Conservation (phyloP, 2,888 invertebrate species). For the Thyatira batis region DNA sequence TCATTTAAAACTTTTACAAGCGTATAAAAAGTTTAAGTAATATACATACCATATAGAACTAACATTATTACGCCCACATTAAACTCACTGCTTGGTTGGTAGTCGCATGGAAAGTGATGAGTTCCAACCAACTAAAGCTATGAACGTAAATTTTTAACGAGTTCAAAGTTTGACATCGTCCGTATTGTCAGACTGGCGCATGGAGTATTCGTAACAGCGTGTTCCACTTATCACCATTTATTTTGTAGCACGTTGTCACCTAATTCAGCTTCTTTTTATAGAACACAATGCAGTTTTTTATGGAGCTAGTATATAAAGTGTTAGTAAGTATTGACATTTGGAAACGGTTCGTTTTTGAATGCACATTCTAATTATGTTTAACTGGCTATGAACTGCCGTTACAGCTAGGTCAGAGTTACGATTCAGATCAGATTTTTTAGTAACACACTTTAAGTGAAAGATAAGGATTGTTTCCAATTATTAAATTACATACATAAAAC, state of each 20-base stretch:
- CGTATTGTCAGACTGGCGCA: conserved; percentile 26
- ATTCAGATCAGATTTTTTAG: too few relatives aligned
- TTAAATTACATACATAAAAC: too few relatives aligned
- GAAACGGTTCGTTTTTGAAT: too few relatives aligned
- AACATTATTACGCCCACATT: not conserved
- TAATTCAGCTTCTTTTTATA: not conserved
- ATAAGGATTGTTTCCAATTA: too few relatives aligned
- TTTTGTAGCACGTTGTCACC: not conserved
- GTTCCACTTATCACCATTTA: conserved; percentile 29
- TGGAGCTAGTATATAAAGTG: not conserved
- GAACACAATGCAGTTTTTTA: not conserved
- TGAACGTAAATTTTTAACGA: conserved; percentile 54
- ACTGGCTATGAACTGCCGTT: too few relatives aligned
- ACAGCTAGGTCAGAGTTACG: too few relatives aligned
- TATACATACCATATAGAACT: conserved; percentile 5
- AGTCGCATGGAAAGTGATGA: conserved; percentile 35
- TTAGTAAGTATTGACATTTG: not conserved
- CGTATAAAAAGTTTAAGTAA: conserved; percentile 19
- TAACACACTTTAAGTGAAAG: too few relatives aligned
- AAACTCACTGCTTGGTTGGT: conserved; percentile 6
- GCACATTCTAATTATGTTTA: too few relatives aligned
- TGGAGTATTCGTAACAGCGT: conserved; percentile 23
- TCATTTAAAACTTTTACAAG: conserved; percentile 16
- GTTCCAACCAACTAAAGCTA: conserved; percentile 39
- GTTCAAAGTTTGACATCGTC: conserved; percentile 48